Percentiles rank a stretch among this genome's conserved stretches.
Conservation (phyloP, 2,113 vertebrate genomes). For the Cygnus buccinator region DNA sequence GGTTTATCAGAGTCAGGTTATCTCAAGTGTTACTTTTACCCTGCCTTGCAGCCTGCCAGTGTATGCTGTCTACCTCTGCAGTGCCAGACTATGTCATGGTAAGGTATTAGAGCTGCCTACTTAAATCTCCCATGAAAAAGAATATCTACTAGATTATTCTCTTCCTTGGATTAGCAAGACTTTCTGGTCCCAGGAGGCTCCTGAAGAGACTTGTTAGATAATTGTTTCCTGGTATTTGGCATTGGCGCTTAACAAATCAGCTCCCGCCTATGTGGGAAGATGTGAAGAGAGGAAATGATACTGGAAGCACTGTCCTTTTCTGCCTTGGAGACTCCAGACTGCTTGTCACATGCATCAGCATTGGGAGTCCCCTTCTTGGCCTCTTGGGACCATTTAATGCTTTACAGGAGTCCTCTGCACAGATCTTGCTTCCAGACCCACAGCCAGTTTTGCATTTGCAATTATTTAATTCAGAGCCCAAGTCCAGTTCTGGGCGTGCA, state of each 20-base stretch:
- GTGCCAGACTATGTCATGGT: fast-evolving
- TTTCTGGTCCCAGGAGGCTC: not conserved
- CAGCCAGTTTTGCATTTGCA: not conserved
- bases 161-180: not conserved
- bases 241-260: not conserved
- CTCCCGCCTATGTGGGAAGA: not conserved
- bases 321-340: not conserved
- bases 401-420: not conserved
- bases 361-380: not conserved
- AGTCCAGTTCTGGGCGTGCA: not conserved
- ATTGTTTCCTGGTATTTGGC: not conserved
- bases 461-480: not conserved
- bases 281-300: not conserved
- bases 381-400: not conserved
- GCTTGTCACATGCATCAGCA: not conserved
- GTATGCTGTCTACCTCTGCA: not conserved
- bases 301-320: not conserved
- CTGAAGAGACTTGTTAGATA: not conserved
- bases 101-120: not conserved
- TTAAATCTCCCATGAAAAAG: not conserved
- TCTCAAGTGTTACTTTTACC: not conserved
- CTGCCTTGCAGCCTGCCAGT: not conserved
- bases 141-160: not conserved
- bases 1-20: not conserved
- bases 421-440: not conserved